Base-by-base conservation (phyloP, 2,113 vertebrate species). In the Phylloscopus whistleri region DNA sequence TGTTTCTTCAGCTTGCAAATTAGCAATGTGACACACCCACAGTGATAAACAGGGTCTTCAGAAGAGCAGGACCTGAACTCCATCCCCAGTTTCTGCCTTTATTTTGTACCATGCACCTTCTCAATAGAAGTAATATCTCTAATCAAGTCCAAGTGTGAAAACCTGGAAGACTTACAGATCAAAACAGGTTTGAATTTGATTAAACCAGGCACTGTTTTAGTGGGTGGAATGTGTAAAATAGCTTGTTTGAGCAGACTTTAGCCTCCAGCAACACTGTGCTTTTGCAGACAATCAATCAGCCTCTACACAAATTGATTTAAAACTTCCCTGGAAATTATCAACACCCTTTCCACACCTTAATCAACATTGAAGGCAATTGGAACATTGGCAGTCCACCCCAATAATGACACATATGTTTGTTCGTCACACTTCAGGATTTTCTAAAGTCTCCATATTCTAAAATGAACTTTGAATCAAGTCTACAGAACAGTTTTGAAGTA, bases 221-320 rank as follows among this genome's bases (percentile, higher is more conserved):
- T 53, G 67, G 76, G 73, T 83, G 62, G 84, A 96, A 93, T 81
- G 66, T 0, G 28, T 56, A 86, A 90, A 97, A 90, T 37, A 89
- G 44, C 64, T 67, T 62, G 79, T 96, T 64, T 69, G 48, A 83
- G 94, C 77, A 64, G 51, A 84, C 56, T 90, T 92, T 69, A 93
- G 79, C 88, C 67, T 87, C 81, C 53, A 90, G 26, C 33, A 80
- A 48, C 58, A 80, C 22, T 66, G 48, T 51, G 75, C 73, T 93
- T 94, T 95, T 94, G n/a, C 44, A 70, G 83, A 91, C 69, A 95
- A 93, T 94, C 92, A 87, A 90, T 95, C 89, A 92, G 63, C n/a
- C 69, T 95, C 56, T 58, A 92, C 24, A 87, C 56, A 94, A 97
- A 95, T 87, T 63, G 80, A 97, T 91, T 95, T 85, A 96, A 91